phyloP scores from a whole-genome alignment of 2,797 vertebrate species.

The Echeneis naucrates region DNA sequence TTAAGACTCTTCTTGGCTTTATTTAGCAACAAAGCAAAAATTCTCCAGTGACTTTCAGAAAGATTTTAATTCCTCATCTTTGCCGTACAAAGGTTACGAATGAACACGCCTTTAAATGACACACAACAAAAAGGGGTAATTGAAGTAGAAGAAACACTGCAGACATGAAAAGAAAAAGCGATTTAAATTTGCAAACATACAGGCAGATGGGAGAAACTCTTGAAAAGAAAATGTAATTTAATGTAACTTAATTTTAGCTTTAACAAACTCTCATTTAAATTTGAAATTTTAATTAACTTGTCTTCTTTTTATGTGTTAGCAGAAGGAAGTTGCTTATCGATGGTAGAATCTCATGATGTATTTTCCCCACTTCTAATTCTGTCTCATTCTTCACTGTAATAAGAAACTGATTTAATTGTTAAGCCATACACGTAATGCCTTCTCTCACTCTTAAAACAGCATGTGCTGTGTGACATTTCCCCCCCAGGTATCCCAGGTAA shows the following conservation, averaged over 20 bases:
- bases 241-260: slow-evolving; percentile 25
- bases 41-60: no score
- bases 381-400: slow-evolving; percentile 24
- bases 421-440: neutral
- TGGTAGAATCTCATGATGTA: slow-evolving; percentile 14
- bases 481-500: slow-evolving; percentile 4
- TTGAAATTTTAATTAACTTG: no score
- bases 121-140: slow-evolving; percentile 9
- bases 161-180: neutral
- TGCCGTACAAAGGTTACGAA: no score
- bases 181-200: slow-evolving; percentile 30
- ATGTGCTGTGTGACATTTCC: neutral
- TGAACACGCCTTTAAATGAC: neutral
- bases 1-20: no score
- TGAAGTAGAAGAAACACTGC: slow-evolving; percentile 9
- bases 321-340: slow-evolving; percentile 11
- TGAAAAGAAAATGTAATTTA: slow-evolving; percentile 36
- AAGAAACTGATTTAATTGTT: slow-evolving; percentile 12
- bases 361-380: slow-evolving; percentile 6
- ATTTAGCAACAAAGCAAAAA: no score
- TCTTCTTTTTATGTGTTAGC: slow-evolving; percentile 12
- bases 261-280: no score
- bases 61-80: no score
- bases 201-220: slow-evolving; percentile 17
- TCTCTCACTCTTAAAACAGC: neutral